Evolutionary conservation across 2,113 vertebrate genomes (phyloP).

Genomic region (Dromaius novaehollandiae): DNA sequence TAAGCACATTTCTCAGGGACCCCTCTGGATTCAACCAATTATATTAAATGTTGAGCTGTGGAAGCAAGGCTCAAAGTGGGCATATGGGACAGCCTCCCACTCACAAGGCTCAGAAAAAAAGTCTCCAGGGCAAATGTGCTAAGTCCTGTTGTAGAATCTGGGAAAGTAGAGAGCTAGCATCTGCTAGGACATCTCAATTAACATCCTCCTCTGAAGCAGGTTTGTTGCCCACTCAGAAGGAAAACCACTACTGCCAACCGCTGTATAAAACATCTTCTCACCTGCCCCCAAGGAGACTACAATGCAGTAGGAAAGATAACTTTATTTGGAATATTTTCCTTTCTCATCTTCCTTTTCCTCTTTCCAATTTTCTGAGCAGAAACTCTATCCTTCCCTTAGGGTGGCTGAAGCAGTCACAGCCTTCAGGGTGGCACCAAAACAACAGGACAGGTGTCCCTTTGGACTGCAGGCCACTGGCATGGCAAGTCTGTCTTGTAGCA

Average conservation of each 20-base stretch:
- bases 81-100: background rate
- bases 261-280: background rate
- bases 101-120: background rate
- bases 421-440: background rate
- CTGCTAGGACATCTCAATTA: conserved; percentile 45
- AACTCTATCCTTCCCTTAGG: background rate
- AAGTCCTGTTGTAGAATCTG: conserved; percentile 8
- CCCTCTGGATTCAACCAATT: conserved; percentile 35
- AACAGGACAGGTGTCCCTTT: background rate
- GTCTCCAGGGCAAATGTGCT: conserved; percentile 9
- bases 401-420: background rate
- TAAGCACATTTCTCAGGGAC: conserved; percentile 58
- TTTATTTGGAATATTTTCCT: background rate
- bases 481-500: background rate
- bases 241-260: background rate
- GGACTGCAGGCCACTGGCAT: background rate
- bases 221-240: background rate
- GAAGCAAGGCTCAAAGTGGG: background rate
- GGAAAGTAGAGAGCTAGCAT: conserved; percentile 22
- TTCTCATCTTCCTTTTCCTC: background rate
- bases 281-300: background rate
- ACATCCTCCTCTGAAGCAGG: background rate
- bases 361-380: background rate
- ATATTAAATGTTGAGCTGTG: background rate
- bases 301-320: background rate